Base-by-base conservation (phyloP, 2,113 vertebrate genomes). In the Apodemus speciosus region DNA sequence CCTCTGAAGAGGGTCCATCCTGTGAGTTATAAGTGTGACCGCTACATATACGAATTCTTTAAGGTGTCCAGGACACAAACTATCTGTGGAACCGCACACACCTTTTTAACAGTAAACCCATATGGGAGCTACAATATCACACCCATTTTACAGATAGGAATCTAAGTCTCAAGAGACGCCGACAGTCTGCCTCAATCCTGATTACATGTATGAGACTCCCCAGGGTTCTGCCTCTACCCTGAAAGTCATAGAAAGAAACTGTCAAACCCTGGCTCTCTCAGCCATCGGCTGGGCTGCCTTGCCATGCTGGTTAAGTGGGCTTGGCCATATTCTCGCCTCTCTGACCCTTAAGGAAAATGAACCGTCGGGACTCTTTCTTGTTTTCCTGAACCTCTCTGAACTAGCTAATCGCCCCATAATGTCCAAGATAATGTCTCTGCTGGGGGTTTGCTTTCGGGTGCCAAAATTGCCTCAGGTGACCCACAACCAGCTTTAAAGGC, bases 141-240 rank as follows among this genome's bases (percentile, higher is more conserved):
- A n/a, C 51, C 58, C 86, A 69, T 79, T 85, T 86, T 53, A 62
- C 51, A 95, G 85, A 80, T 49, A 56, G 49, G 14, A 96, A 89
- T 46, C 56, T 51, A 58, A 92, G 86, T 53, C 14, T 90, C 83
- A 40, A 40, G 32, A 6, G 58, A 94, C 32, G 68, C 81, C 85
- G 75, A 73, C 43, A 79, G 32, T 76, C 13, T 46, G 43, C 15
- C 23, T 30, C 69, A 49, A 2, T 18, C 56, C 27, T 77, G 85
- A 80, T 75, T 80, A 51, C 69, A 75, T 18, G 49, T 35, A 72
- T 9, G n/a, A 72, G 2, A 43, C 27, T 32, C 71, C 88, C 43
- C 30, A 35, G 46, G n/a, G 38, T 35, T 88, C 49, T 62, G 49
- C 23, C 49, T 81, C 64, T 0, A 56, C 43, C 56, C 49, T 25